Conservation (phyloP, 1,140 invertebrate species). For the Trichomalopsis sarcophagae region DNA sequence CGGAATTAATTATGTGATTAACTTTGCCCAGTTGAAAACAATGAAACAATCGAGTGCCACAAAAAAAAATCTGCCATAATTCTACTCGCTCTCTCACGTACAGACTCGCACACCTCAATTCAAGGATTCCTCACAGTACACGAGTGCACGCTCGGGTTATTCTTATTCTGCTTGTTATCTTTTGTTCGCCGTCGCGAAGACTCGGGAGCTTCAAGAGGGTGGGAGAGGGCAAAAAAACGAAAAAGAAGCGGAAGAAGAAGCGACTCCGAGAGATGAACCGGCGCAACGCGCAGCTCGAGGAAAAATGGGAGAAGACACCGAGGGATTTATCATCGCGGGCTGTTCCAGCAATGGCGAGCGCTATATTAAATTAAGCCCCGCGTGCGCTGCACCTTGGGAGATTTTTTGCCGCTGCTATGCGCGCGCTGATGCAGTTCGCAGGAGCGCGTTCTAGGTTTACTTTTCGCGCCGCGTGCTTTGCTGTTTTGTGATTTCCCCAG, state of each 20-base stretch:
- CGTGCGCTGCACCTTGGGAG: conserved; percentile 53
- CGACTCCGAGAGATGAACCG: neutral
- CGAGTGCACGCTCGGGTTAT: conserved; percentile 51
- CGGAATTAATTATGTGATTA: too few species aligned
- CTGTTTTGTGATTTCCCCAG: conserved; percentile 23
- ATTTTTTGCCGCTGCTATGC: conserved; percentile 58
- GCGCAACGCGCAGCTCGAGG: neutral
- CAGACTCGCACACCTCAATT: conserved; percentile 33
- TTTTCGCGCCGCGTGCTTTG: neutral
- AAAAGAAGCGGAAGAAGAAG: neutral
- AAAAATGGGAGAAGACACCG: conserved; percentile 52
- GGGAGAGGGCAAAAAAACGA: neutral
- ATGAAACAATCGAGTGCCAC: too few species aligned
- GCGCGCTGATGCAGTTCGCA: neutral
- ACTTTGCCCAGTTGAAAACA: too few species aligned
- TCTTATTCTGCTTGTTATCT: conserved; percentile 62
- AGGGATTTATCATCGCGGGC: conserved; percentile 60
- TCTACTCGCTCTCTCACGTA: neutral
- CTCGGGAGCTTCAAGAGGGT: neutral
- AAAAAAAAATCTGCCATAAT: too few species aligned
- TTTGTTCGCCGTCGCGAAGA: conserved; percentile 57
- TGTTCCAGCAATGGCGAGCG: conserved; percentile 39
- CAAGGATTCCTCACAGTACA: conserved; percentile 23
- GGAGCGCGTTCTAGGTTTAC: neutral
- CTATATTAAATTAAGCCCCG: conserved; percentile 66